Base-by-base conservation (phyloP, 2,888 invertebrate species). In the Clostera curtula region DNA sequence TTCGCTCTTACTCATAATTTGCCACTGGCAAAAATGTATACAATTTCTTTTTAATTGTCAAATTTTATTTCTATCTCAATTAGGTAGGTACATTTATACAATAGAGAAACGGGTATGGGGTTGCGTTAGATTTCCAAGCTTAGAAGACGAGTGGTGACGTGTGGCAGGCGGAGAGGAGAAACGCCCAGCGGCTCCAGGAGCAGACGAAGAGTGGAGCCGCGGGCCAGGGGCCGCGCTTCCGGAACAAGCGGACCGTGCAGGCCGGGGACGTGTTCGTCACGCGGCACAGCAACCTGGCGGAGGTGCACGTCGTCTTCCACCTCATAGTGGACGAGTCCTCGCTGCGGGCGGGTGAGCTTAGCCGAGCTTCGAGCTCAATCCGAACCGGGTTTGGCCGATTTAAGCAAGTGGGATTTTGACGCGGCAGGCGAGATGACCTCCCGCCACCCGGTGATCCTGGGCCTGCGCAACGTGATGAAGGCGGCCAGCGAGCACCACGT, bases 251-350 rank as follows among this genome's bases (percentile, higher is more conserved):
- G 51, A 84, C 88, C 45, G 79, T 95, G 40, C 90, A 90, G 69
- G 87, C 93, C 2, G 96, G 96, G 0, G 96, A 96, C 79, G 91
- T 95, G 56, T 93, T 91, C 61, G 86, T 95, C 31, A 94, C 94
- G 4, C 86, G 89, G 45, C 98, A 98, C 87, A 96, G 96, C 49
- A 97, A 97, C 86, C 87, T 98, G 41, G 92, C 95, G 2, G 95
- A 97, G 65, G 93, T 93, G 22, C 98, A 99, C 79, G 91, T 97
- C 1, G 92, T 98, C 24, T 99, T 97, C 80, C 98, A 99, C 63
- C 89, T 99, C 60, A 92, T 98, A 4, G 91, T 92, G 0, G 97
- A 97, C 66, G 96, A 97, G 55, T 79, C 85, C 19, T 86, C 86
- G 13, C 72, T 88, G 7, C 64, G 84, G 20, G 53, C 65, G 1